Conservation (phyloP, 2,888 invertebrate genomes). For the Pediacus dermestoides region DNA sequence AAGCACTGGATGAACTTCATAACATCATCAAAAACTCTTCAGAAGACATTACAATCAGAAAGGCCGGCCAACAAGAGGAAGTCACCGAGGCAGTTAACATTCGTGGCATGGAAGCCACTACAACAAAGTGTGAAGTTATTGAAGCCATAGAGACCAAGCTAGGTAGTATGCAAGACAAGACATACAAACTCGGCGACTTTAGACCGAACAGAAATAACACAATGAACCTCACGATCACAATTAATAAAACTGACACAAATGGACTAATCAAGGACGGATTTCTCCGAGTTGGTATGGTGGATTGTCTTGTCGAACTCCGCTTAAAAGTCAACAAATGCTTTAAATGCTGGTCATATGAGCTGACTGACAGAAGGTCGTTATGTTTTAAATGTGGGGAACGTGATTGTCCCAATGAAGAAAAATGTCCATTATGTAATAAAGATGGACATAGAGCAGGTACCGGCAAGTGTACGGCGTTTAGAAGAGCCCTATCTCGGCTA, state of each 20-base stretch:
- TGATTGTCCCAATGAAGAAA: neutral
- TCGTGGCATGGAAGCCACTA: neutral
- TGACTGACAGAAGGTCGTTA: neutral
- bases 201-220: neutral
- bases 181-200: neutral
- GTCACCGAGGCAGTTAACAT: neutral
- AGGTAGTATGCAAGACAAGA: neutral
- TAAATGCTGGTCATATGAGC: constrained; percentile 4
- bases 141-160: neutral
- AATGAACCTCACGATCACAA: neutral
- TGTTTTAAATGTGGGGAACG: neutral
- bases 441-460: neutral
- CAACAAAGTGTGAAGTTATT: neutral
- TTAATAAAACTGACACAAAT: neutral
- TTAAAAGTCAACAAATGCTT: constrained; percentile 4
- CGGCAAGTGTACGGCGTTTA: neutral
- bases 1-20: too few relatives aligned
- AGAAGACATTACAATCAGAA: neutral
- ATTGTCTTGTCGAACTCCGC: neutral
- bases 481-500: neutral
- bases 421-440: neutral
- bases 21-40: neutral
- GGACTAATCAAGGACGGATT: neutral
- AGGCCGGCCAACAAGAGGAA: neutral
- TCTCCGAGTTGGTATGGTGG: neutral